These are phyloP conservation scores for Stenichneumon culpator DNA, from an alignment of 2,888 invertebrate genomes.

Conservation along the genomic window DNA sequence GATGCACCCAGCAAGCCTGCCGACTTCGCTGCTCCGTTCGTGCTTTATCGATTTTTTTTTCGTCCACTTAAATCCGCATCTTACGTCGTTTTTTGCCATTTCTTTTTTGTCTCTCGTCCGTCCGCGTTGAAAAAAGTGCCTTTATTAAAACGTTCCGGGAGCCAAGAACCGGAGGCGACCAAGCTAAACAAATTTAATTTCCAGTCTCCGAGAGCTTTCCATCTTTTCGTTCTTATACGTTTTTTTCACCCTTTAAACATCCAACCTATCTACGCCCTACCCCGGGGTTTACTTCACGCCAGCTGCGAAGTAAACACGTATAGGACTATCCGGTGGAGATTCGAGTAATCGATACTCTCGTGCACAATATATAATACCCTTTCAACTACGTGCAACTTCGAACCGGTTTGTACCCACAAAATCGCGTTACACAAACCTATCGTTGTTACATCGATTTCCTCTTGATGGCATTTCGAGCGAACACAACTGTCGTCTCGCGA, in stretches of 20 bases:
- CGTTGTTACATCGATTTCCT: not conserved
- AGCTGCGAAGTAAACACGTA: slow-evolving; percentile 8
- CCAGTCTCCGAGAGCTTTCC: not conserved
- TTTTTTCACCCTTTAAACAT: slow-evolving; percentile 7
- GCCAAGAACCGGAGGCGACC: slow-evolving; percentile 9
- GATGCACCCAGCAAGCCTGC: not conserved
- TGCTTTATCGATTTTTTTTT: slow-evolving; percentile 26
- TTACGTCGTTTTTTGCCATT: not conserved
- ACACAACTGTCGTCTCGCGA: not conserved
- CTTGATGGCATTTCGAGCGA: slow-evolving; percentile 12
- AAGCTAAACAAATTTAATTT: slow-evolving; percentile 45
- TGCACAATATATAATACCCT: slow-evolving; percentile 11
- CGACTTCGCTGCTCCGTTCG: not conserved
- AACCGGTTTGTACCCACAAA: slow-evolving; percentile 5
- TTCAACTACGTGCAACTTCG: not conserved
- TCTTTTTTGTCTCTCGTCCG: slow-evolving; percentile 1
- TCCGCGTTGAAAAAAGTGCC: not conserved
- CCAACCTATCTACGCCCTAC: too few species aligned
- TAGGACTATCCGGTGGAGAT: not conserved
- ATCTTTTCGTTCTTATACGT: slow-evolving; percentile 2
- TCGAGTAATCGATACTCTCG: slow-evolving; percentile 30
- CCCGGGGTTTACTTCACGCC: not conserved
- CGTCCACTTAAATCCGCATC: slow-evolving; percentile 25
- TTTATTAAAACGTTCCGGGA: slow-evolving; percentile 44
- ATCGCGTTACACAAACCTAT: not conserved